Conservation (phyloP, 2,113 vertebrate genomes). For the Centropristis striata region DNA sequence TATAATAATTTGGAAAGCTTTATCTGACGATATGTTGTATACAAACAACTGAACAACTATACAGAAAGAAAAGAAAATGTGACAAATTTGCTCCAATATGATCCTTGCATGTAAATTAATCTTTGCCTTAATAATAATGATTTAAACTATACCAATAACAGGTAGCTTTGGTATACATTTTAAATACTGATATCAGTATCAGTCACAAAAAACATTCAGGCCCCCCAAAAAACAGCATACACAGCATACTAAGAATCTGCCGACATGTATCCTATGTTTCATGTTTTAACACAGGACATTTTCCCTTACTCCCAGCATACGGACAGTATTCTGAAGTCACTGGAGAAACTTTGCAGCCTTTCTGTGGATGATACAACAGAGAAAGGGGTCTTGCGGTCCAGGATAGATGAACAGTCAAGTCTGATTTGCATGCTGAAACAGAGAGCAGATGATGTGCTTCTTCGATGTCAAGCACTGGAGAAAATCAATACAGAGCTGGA, state of each 20-base stretch:
- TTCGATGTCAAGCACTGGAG: conserved; percentile 77
- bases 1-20: no score
- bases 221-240: no score
- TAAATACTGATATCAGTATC: not conserved
- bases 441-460: conserved; percentile 78
- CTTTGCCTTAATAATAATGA: no score
- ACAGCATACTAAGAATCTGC: not conserved
- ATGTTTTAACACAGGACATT: not conserved
- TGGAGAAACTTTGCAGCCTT: conserved; percentile 80
- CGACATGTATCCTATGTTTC: not conserved
- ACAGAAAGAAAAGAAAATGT: no score
- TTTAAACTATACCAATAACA: no score
- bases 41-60: no score
- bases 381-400: conserved; percentile 79
- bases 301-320: conserved; percentile 63
- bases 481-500: conserved; percentile 78
- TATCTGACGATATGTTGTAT: no score
- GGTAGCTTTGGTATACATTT: no score
- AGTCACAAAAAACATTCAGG: not conserved
- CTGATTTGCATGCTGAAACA: conserved; percentile 84
- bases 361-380: conserved; percentile 78
- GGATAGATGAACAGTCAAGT: conserved; percentile 87
- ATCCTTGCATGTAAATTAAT: no score
- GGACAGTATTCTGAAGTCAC: conserved; percentile 65
- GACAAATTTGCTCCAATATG: no score